phyloP scores from a whole-genome alignment of 2,888 invertebrate species.

The Flexamia atlantica region DNA sequence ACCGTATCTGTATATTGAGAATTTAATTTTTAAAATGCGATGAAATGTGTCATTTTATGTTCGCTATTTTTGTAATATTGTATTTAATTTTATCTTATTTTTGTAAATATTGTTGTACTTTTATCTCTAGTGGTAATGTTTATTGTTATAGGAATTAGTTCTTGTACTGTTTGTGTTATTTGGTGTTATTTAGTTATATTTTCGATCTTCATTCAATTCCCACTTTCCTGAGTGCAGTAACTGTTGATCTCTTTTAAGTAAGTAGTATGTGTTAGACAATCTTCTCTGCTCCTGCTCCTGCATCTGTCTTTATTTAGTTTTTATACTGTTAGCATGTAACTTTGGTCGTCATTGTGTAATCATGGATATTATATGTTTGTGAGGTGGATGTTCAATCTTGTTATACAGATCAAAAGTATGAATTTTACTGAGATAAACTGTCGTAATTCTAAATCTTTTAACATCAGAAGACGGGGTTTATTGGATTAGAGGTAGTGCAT shows the following conservation, averaged over 20 bases:
- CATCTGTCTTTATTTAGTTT: background rate
- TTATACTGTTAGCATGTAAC: background rate
- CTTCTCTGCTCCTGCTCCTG: background rate
- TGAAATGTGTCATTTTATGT: background rate
- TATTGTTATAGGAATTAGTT: slow-evolving; percentile 1
- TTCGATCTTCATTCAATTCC: background rate
- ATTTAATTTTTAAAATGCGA: background rate
- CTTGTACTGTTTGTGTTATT: background rate
- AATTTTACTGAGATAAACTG: too few relatives aligned
- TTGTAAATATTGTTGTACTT: background rate
- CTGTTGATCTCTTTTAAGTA: background rate
- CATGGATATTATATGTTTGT: too few relatives aligned
- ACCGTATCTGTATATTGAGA: background rate
- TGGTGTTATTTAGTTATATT: slow-evolving; percentile 8
- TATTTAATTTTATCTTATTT: background rate
- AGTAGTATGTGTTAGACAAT: background rate
- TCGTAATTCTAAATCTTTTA: too few relatives aligned
- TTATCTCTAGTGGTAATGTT: background rate
- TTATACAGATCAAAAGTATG: background rate
- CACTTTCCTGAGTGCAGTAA: background rate
- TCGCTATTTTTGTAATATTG: background rate
- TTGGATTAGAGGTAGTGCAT: too few relatives aligned
- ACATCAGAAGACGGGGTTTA: too few relatives aligned
- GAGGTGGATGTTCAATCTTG: background rate
- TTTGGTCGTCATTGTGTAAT: too few relatives aligned